These are phyloP conservation scores for Sisyra nigra DNA, from an alignment of 2,888 invertebrate genomes.

Conservation along the genomic window DNA sequence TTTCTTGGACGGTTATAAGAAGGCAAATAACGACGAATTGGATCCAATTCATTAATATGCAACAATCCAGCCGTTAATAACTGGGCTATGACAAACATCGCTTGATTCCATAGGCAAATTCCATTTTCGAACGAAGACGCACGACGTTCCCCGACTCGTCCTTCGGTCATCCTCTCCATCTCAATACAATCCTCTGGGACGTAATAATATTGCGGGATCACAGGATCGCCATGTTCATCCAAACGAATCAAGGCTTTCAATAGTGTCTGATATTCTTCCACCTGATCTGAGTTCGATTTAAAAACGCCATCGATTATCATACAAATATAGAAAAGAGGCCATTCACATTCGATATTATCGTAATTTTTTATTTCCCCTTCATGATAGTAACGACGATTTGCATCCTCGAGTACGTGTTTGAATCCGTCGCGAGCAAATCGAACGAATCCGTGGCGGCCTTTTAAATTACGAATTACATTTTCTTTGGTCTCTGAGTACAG, in stretches of 20 bases:
- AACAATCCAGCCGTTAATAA: constrained; percentile 76
- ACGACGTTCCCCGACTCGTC: not conserved
- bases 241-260: constrained; percentile 66
- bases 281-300: constrained; percentile 71
- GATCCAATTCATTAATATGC: constrained; percentile 90
- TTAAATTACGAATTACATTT: constrained; percentile 65
- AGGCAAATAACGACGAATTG: constrained; percentile 85
- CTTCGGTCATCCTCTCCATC: constrained; percentile 17
- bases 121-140: constrained; percentile 33
- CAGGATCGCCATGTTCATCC: constrained; percentile 52
- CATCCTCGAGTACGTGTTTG: constrained; percentile 76
- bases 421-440: constrained; percentile 90
- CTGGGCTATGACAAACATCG: constrained; percentile 87
- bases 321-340: constrained; percentile 91
- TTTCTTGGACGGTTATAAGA: constrained; percentile 88
- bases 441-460: constrained; percentile 85
- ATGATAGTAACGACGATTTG: constrained; percentile 61
- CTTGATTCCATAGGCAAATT: constrained; percentile 88
- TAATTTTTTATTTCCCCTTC: constrained; percentile 90
- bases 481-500: constrained; percentile 75
- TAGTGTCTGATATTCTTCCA: constrained; percentile 79
- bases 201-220: constrained; percentile 48
- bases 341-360: constrained; percentile 92
- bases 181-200: constrained; percentile 44
- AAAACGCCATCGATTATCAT: constrained; percentile 95